A percentile compares a stretch with the other conserved stretches of the same genome.
Evolutionary conservation across 2,888 invertebrate genomes (phyloP).

Genomic region (Stegana nigrithorax): DNA sequence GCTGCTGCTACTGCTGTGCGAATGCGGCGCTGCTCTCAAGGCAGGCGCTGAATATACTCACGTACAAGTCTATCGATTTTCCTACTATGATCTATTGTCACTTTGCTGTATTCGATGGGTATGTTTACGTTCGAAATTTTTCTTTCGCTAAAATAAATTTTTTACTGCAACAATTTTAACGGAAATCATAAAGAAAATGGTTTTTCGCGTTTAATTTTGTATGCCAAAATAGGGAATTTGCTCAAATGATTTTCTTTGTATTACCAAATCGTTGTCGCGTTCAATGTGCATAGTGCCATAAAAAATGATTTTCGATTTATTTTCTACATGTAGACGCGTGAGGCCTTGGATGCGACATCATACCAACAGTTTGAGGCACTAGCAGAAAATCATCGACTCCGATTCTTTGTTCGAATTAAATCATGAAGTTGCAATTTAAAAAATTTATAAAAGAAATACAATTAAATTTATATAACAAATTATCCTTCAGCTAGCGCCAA

Average conservation of each 20-base stretch:
- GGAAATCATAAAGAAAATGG: not conserved
- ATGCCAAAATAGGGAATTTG: no score
- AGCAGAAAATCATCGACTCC: no score
- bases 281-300: no score
- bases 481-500: conserved; percentile 10
- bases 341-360: no score
- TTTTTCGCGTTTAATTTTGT: not conserved
- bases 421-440: conserved; percentile 7
- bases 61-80: conserved; percentile 64
- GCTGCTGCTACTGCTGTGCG: conserved; percentile 16
- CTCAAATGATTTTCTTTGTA: not conserved
- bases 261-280: not conserved
- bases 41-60: conserved; percentile 40
- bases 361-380: no score
- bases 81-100: conserved; percentile 27
- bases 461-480: conserved; percentile 5
- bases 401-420: no score
- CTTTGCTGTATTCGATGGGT: not conserved
- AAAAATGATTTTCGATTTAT: no score
- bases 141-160: not conserved
- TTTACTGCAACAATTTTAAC: conserved; percentile 9
- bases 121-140: not conserved
- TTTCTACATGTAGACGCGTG: no score
- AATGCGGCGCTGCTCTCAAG: no score
- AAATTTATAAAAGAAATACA: conserved; percentile 6